Base-by-base conservation (phyloP, 2,888 invertebrate genomes). In the Oegoconia quadripuncta region DNA sequence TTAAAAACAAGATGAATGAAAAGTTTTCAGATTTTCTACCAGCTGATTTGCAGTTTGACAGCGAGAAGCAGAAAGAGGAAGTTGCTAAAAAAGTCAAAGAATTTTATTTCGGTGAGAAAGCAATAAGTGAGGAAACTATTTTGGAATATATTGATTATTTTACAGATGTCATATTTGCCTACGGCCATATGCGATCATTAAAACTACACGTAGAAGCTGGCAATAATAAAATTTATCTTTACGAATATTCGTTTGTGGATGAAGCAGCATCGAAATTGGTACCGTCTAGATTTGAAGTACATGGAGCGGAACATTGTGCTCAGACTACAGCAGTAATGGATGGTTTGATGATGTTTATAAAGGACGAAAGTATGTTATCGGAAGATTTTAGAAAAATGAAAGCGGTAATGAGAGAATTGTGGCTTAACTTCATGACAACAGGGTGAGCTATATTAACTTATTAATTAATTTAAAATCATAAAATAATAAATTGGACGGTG, bases 21-120 rank as follows among this genome's bases (percentile, higher is more conserved):
- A 66, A 62, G 0, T 76, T 78, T 53, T 59, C 70, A 0, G 64
- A 75, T 12, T 79, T 73, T 35, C 23, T 80, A 12, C 75, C 79
- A 2, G 52, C 43, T 9, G 67, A 79, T 36, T 48, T 80, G 3
- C 40, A 59, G 27, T 72, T 72, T 46, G 38, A 50, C 3, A 55
- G 23, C 31, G 42, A 52, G 2, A 31, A 48, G 17, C 51, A 74
- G 39, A 71, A 44, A 41, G 51, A 65, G 36, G 31, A 48, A 34
- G 46, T 74, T 3, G 56, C 61, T 1, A 34, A 54, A 12, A 20
- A 41, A 32, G 36, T 73, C 0, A 75, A 71, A 42, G 34, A 60
- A 27, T 65, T 65, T 41, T 65, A 67, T 33, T 74, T 73, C 41
- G 60, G 52, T 2, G 46, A 58, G 1, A 49, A 57, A 6, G 34